Percentiles rank a stretch among this genome's conserved stretches.
Evolutionary conservation across 2,797 vertebrate species (phyloP).

Genomic region (Poecilia gillii): DNA sequence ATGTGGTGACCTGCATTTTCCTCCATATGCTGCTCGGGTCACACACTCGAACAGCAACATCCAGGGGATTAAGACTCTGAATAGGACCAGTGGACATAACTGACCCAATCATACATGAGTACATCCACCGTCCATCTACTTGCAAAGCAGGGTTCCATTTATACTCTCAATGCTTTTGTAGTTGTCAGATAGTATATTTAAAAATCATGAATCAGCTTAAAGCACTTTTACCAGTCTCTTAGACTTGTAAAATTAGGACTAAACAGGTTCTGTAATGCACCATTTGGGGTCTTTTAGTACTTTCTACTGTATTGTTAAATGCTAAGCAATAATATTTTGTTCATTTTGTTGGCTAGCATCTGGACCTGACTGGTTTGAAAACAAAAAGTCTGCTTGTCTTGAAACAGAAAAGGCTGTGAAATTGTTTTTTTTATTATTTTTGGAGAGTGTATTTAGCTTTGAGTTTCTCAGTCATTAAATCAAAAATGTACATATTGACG

Average conservation of each 20-base stretch:
- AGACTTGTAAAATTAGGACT: not conserved
- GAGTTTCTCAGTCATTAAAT: not conserved
- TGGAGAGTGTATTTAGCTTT: not conserved
- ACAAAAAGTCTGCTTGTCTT: not conserved
- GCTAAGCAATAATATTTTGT: not conserved
- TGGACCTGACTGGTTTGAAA: not conserved
- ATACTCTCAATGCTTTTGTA: not conserved
- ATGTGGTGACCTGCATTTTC: slow-evolving; percentile 75
- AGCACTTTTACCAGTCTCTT: not conserved
- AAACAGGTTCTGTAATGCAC: not conserved
- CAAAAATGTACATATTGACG: not conserved
- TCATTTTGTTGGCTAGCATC: not conserved
- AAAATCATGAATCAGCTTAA: not conserved
- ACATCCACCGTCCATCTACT: slow-evolving; percentile 10
- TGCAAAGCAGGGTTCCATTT: not conserved
- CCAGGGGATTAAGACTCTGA: slow-evolving; percentile 65
- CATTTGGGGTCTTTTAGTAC: not conserved
- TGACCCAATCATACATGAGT: slow-evolving; percentile 32
- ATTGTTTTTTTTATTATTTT: not conserved
- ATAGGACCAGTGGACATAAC: slow-evolving; percentile 51
- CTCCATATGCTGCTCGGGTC: slow-evolving; percentile 73
- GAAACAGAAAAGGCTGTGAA: not conserved
- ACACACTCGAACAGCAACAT: slow-evolving; percentile 50
- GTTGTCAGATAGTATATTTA: not conserved
- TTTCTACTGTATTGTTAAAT: not conserved